Percentiles rank a stretch among this genome's conserved stretches.
Evolutionary conservation across 2,113 vertebrate genomes (phyloP).

Genomic region (Spilogale gracilis): DNA sequence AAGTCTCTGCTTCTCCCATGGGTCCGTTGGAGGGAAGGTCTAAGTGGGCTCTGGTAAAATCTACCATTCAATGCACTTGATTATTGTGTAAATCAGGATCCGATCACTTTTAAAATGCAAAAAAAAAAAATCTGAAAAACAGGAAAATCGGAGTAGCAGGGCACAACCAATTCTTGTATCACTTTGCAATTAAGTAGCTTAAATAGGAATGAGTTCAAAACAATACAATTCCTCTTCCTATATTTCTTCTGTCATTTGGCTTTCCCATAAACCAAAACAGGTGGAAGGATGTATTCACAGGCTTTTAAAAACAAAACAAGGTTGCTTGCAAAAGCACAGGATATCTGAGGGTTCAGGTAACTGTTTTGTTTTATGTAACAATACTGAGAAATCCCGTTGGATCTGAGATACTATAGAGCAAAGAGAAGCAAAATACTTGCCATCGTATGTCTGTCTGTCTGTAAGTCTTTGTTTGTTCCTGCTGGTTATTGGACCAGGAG

Average conservation of each 20-base stretch:
- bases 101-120: conserved; percentile 25
- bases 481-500: conserved; percentile 72
- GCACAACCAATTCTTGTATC: not conserved
- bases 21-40: not conserved
- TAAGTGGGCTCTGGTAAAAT: not conserved
- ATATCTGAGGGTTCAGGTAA: conserved; percentile 63
- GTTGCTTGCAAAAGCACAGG: conserved; percentile 56
- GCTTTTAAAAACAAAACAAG: not conserved
- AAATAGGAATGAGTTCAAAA: conserved; percentile 44
- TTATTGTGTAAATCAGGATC: not conserved
- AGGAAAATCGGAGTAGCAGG: not conserved
- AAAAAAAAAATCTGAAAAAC: not conserved
- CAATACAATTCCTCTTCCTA: not conserved
- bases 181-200: conserved; percentile 40
- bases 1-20: conserved; percentile 16
- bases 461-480: not conserved
- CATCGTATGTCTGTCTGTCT: no score
- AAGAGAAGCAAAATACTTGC: not conserved
- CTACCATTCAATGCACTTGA: not conserved
- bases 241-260: conserved; percentile 2
- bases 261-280: conserved; percentile 75
- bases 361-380: not conserved
- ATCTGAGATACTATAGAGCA: not conserved
- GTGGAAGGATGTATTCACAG: conserved; percentile 28
- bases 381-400: not conserved